Conservation (phyloP, 2,888 invertebrate species). For the Apotomis betuletana region DNA sequence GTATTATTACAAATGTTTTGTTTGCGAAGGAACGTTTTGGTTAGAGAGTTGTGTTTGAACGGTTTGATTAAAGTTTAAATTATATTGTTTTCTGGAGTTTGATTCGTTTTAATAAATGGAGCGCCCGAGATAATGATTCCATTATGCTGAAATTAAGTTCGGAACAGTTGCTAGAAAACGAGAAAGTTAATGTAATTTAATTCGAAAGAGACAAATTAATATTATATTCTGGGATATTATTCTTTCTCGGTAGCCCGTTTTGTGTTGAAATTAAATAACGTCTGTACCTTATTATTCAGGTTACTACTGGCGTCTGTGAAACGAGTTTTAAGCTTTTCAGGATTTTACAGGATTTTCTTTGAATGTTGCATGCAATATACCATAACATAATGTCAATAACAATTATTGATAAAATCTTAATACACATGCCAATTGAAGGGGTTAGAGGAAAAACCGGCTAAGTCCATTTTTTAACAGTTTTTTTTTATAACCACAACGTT, state of each 20-base stretch:
- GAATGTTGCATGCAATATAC: no score
- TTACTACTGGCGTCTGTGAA: no score
- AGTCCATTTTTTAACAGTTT: no score
- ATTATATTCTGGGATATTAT: neutral
- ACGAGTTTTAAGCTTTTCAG: no score
- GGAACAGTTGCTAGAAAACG: conserved; percentile 29
- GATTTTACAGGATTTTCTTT: no score
- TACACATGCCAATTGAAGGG: no score
- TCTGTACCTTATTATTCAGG: no score
- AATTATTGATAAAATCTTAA: no score
- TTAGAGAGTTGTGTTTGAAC: conserved; percentile 27
- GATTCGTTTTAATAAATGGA: conserved; percentile 38
- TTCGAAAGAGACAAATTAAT: conserved; percentile 17
- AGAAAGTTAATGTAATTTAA: conserved; percentile 28
- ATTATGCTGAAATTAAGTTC: conserved; percentile 36
- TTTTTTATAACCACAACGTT: no score
- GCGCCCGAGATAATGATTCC: conserved; percentile 35
- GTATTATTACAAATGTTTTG: conserved; percentile 36
- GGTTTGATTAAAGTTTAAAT: conserved; percentile 41
- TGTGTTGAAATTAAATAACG: neutral
- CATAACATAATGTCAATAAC: no score
- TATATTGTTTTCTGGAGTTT: conserved; percentile 40
- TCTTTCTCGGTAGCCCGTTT: neutral
- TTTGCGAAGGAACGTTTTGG: conserved; percentile 31
- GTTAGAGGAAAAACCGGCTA: no score